Evolutionary conservation across 2,113 vertebrate genomes (phyloP), one percentile per base, ranked within the genome.

Genomic region (Heterotilapia buettikoferi): DNA sequence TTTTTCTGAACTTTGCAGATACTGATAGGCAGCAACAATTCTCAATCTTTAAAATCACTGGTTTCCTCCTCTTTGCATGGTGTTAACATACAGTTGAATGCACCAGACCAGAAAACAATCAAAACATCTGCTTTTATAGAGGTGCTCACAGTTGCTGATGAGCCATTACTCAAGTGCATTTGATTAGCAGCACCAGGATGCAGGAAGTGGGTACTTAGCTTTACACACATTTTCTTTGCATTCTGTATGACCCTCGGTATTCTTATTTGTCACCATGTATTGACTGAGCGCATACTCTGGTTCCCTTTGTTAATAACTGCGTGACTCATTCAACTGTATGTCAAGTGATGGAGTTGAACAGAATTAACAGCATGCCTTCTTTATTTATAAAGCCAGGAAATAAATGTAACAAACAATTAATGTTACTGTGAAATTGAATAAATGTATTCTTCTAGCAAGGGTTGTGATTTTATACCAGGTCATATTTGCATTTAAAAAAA

Each of bases 81-180:
- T 68, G 63, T 68, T 68, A 68, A 68, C 63, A 68, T 68, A 68
- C 33, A 68, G 33, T 13, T 68, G 63, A 68, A 68, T 68, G 63
- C 33, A 68, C 4, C 33, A 38, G 63, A 68, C 19, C 6, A 66
- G 33, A 0, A 68, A 21, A 68, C 33, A 40, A 38, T 13, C 63
- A 38, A 68, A 68, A 68, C 3, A 38, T 68, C 61, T 38, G 33
- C 19, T 68, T 68, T 68, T 38, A 68, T 38, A 68, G 63, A 68
- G 33, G 63, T 5, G 11, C 19, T 68, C 61, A 68, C 6, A 21
- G 19, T 68, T 68, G 33, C 61, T 38, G 19, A 66, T 38, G 19
- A 38, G 61, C 19, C 61, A 66, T 66, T 66, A 66, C 19, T 38
- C 10, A 66, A 66, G 33, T 38, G 61, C 19, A 66, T 66, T 66